Percentiles rank a stretch among this genome's conserved stretches.
These are phyloP conservation scores for Brotogeris chrysoptera DNA, from an alignment of 2,797 vertebrate genomes.

Conservation along the genomic window DNA sequence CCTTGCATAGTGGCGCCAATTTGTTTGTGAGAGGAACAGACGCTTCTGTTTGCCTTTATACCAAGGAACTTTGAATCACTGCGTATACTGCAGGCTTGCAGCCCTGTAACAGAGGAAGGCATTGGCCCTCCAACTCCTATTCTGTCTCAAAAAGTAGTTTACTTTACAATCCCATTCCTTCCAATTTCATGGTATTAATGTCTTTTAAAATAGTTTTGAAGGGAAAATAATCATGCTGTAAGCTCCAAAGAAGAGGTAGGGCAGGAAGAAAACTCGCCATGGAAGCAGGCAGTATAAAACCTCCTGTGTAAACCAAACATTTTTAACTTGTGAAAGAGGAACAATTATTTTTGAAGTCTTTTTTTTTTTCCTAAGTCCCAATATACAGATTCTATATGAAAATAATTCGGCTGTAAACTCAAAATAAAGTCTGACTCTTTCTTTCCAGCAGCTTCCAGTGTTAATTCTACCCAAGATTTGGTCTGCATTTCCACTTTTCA, in stretches of 20 bases:
- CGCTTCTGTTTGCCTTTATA: neutral
- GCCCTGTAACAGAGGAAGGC: neutral
- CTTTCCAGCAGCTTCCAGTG: constrained; percentile 46
- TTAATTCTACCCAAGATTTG: constrained; percentile 25
- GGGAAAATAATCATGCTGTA: neutral
- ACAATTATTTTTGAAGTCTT: neutral
- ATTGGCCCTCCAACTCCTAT: neutral
- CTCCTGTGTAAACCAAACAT: neutral
- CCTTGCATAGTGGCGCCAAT: neutral
- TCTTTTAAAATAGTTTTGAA: neutral
- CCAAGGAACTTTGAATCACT: neutral
- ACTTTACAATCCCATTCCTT: neutral
- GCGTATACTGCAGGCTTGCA: neutral
- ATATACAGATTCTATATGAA: neutral
- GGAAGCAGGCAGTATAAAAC: neutral
- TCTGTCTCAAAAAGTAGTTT: neutral
- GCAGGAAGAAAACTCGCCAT: neutral
- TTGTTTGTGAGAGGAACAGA: neutral
- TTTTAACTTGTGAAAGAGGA: neutral
- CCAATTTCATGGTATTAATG: neutral
- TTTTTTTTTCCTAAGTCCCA: neutral
- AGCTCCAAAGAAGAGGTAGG: neutral
- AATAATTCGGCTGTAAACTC: constrained; percentile 35
- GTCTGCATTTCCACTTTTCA: constrained; percentile 52
- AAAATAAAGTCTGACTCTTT: constrained; percentile 47